Conservation (phyloP, 2,797 vertebrate genomes). For the Perdix hodgsoniae region DNA sequence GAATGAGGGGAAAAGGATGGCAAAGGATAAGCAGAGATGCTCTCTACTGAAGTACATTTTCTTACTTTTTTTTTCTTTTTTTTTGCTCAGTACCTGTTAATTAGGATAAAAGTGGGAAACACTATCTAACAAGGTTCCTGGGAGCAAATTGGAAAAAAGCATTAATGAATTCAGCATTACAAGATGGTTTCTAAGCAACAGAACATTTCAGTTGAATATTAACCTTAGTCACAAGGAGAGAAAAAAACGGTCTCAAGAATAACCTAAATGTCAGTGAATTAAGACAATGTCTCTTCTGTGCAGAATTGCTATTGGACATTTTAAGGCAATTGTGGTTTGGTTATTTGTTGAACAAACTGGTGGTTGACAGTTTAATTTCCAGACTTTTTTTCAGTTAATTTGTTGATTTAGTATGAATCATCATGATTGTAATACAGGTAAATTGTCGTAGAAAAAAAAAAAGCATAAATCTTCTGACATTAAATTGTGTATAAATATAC, state of each 20-base stretch:
- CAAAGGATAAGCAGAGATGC: constrained; percentile 37
- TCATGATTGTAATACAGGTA: neutral
- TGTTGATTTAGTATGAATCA: neutral
- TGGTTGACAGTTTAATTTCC: constrained; percentile 12
- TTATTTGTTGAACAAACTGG: neutral
- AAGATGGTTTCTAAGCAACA: constrained; percentile 80
- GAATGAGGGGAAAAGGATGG: neutral
- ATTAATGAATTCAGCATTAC: constrained; percentile 78
- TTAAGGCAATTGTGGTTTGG: neutral
- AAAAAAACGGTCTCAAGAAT: constrained; percentile 38
- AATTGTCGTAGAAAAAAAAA: neutral
- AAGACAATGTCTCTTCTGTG: constrained; percentile 12
- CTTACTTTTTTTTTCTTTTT: neutral
- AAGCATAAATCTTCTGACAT: neutral
- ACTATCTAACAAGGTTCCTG: constrained; percentile 74
- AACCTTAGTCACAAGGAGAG: constrained; percentile 62
- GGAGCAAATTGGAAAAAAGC: constrained; percentile 71
- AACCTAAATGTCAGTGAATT: constrained; percentile 40
- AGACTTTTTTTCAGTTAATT: neutral
- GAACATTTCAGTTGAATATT: constrained; percentile 70
- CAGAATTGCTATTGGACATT: neutral
- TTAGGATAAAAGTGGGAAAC: constrained; percentile 80
- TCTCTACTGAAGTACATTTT: constrained; percentile 18
- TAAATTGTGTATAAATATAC: neutral
- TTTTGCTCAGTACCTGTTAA: constrained; percentile 69